phyloP scores from a whole-genome alignment of 2,797 vertebrate genomes.

The Eleutherodactylus coqui region DNA sequence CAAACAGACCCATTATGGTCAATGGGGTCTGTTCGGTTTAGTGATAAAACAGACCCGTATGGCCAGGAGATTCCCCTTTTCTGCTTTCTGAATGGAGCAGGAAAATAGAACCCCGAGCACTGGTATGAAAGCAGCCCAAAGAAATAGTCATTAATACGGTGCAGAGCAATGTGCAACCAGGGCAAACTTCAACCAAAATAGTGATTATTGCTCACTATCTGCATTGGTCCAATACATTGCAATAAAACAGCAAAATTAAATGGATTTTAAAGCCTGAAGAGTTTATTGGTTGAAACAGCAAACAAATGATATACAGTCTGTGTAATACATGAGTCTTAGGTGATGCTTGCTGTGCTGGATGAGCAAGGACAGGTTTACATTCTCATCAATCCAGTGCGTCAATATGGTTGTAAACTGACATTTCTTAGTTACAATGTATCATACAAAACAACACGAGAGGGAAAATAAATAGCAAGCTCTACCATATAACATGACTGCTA shows the following conservation, averaged over 20 bases:
- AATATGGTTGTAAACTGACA: neutral
- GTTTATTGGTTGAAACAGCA: constrained; percentile 33
- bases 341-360: neutral
- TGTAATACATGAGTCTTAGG: neutral
- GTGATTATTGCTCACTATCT: neutral
- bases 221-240: neutral
- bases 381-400: constrained; percentile 34
- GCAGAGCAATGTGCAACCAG: neutral
- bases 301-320: constrained; percentile 9
- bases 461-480: constrained; percentile 24
- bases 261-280: constrained; percentile 9
- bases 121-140: no score
- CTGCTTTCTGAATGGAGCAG: no score
- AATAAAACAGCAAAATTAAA: neutral
- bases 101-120: no score
- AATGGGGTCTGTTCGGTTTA: no score
- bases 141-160: no score
- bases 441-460: neutral
- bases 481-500: neutral
- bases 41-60: no score
- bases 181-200: neutral
- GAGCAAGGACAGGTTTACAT: constrained; percentile 3
- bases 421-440: neutral
- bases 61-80: no score
- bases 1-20: no score